Evolutionary conservation across 2,113 vertebrate species (phyloP).

Genomic region (Penelope pileata): DNA sequence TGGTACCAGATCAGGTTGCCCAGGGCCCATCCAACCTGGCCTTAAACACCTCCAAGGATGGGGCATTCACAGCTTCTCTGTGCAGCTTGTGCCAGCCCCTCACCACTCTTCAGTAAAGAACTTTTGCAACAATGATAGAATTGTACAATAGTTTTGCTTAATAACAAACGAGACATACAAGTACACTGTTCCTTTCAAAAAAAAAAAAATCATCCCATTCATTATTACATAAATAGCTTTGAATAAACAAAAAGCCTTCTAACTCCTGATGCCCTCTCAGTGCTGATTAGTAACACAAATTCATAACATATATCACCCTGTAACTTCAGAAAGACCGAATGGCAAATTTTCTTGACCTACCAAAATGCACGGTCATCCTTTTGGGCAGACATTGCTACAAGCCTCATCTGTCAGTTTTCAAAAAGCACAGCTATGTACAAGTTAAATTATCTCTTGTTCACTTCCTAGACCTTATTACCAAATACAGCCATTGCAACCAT

Average conservation of each 20-base stretch:
- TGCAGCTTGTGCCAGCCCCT: too few relatives aligned
- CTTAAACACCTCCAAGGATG: too few relatives aligned
- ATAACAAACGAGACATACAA: background rate
- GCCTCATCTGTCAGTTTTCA: background rate
- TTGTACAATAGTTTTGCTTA: background rate
- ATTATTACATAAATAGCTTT: too few relatives aligned
- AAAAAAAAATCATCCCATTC: background rate
- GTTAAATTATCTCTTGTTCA: background rate
- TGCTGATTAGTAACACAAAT: background rate
- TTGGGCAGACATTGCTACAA: background rate
- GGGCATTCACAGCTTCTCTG: too few relatives aligned
- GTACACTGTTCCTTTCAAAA: background rate
- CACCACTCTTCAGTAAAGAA: too few relatives aligned
- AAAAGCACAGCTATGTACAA: rapidly evolving
- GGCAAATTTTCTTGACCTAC: background rate
- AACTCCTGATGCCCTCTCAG: background rate
- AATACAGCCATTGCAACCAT: background rate
- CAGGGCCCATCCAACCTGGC: too few relatives aligned
- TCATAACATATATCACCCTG: background rate
- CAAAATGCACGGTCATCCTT: background rate
- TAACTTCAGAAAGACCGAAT: background rate
- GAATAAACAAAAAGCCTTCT: background rate
- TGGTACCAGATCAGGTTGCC: too few relatives aligned
- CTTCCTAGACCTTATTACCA: background rate
- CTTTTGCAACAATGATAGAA: background rate